Base-by-base conservation (phyloP, 1,140 invertebrate genomes). In the Drosophila gunungcola region DNA sequence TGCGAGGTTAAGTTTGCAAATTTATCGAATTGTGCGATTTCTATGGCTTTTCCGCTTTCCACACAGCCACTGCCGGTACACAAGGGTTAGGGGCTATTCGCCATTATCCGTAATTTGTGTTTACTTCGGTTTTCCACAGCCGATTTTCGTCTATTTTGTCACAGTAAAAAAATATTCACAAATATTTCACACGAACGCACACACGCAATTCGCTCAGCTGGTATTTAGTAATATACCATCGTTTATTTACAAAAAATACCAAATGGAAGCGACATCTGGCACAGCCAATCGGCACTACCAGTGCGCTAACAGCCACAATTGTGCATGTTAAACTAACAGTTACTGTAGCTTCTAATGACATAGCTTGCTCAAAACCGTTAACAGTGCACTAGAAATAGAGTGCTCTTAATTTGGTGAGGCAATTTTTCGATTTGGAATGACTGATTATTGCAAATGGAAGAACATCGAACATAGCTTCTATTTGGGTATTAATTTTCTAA, bases 1-100 rank as follows among this genome's bases (percentile, higher is more conserved):
- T 80, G 80, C 80, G 83, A 88, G 83, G 83, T 88, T 88, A 88
- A 88, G 83, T 88, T 88, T 76, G 70, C 69, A 32, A 51, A 32
- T 84, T 56, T 53, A 51, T 53, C 62, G 57, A 75, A 63, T 68
- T 68, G 73, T 48, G 60, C 58, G 39, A 42, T 36, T 51, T 36
- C 46, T 57, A 42, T 10, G 25, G 25, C 38, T 63, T 72, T 73
- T 57, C 42, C 63, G 60, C 27, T 29, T 9, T 36, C 34, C 27
- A 36, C 38, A n/a, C 16, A 29, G 53, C 62, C 55, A 41, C 49
- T 55, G 53, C 42, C 32, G 45, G 39, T 36, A 55, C 46, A 51
- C n/a, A 25, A 32, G 13, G 39, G 72, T 51, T 75, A 60, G 46
- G 25, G 54, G 61, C 48, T 53, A 12, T 43, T 41, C 55, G 58